These are phyloP conservation scores for Brachionus manjavacas DNA, from an alignment of 1,140 invertebrate genomes.

Conservation along the genomic window DNA sequence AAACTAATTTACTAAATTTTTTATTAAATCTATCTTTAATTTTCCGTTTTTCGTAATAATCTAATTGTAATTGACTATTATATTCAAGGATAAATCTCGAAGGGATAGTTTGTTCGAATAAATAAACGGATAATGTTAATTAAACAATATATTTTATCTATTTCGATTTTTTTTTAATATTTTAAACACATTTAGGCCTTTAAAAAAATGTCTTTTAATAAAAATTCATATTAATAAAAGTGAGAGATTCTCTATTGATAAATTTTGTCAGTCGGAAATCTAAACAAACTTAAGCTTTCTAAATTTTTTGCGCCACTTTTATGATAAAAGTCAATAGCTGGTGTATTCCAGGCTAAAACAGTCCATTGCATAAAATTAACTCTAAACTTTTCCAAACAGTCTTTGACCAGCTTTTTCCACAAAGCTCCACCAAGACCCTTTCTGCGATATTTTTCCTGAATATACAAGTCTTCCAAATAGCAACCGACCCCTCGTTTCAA, in stretches of 20 bases:
- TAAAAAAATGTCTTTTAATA: not conserved
- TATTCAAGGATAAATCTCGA: no score
- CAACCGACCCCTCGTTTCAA: conserved; percentile 1
- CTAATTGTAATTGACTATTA: no score
- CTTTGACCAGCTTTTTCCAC: conserved; percentile 9
- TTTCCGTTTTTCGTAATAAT: no score
- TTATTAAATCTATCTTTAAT: no score
- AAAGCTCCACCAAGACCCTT: not conserved
- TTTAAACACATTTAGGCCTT: not conserved
- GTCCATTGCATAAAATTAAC: conserved; percentile 37
- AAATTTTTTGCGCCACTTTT: not conserved
- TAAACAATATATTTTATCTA: no score
- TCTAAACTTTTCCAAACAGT: conserved; percentile 5
- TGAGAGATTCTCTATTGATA: not conserved
- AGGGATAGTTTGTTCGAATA: no score
- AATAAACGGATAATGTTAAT: no score
- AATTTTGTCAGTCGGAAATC: not conserved
- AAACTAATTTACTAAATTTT: no score
- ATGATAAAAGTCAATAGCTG: conserved; percentile 32
- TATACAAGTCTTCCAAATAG: conserved; percentile 40
- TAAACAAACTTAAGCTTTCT: not conserved
- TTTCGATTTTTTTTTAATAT: no score
- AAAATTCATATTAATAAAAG: not conserved
- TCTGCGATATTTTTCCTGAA: conserved; percentile 15
- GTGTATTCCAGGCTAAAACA: conserved; percentile 25